Conservation (phyloP, 2,113 vertebrate genomes). For the Anhinga rufa region DNA sequence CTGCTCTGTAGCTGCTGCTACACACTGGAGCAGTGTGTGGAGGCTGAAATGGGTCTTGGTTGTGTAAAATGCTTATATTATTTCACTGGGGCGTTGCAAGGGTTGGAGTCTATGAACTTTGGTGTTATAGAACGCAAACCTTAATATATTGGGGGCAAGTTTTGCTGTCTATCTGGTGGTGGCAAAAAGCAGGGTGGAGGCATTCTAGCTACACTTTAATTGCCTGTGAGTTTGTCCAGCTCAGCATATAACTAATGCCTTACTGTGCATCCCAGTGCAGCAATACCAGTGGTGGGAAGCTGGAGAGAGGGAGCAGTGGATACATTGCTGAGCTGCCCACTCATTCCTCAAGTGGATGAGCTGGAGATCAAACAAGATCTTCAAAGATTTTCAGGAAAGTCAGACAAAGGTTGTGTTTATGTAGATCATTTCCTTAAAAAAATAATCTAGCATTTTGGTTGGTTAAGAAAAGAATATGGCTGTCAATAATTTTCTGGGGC, state of each 20-base stretch:
- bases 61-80: neutral
- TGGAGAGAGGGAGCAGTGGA: neutral
- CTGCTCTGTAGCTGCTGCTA: neutral
- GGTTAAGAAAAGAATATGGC: neutral
- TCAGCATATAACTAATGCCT: neutral
- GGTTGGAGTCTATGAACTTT: neutral
- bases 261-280: neutral
- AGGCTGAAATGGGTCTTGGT: neutral
- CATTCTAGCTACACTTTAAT: neutral
- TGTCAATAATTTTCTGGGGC: neutral
- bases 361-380: neutral
- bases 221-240: neutral
- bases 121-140: neutral
- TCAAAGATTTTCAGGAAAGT: neutral
- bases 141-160: neutral
- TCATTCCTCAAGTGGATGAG: neutral
- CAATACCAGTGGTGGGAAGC: neutral
- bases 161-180: neutral
- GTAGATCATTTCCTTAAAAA: neutral
- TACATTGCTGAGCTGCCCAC: neutral
- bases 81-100: neutral
- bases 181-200: neutral
- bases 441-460: neutral
- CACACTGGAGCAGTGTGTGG: neutral
- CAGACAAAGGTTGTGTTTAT: neutral